Evolutionary conservation across 2,888 invertebrate species (phyloP).

Genomic region (Microplitis manilae): DNA sequence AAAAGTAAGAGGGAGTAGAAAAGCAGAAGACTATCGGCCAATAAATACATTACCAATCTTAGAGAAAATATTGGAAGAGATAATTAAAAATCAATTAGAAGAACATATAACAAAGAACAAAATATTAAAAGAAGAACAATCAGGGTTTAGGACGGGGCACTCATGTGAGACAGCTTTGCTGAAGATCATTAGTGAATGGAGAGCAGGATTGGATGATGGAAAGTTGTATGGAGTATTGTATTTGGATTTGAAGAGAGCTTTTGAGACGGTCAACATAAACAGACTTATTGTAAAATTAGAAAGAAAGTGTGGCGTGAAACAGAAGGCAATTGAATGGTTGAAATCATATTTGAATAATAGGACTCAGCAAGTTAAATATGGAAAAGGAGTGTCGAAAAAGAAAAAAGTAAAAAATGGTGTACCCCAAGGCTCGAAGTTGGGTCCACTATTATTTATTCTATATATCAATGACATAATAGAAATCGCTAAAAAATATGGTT

Average conservation of each 20-base stretch:
- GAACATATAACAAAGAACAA: conserved; percentile 40
- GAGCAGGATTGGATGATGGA: conserved; percentile 31
- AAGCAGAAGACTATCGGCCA: conserved; percentile 36
- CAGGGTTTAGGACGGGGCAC: conserved; percentile 44
- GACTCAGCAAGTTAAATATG: conserved; percentile 31
- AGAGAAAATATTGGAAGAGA: conserved; percentile 40
- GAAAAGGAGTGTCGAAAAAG: neutral
- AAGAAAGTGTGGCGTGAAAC: conserved; percentile 30
- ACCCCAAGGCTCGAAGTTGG: conserved; percentile 41
- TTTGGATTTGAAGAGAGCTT: conserved; percentile 46
- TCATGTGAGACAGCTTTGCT: conserved; percentile 47
- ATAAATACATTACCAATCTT: conserved; percentile 37
- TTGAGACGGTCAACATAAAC: conserved; percentile 46
- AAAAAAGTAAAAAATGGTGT: conserved; percentile 29
- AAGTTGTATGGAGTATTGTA: conserved; percentile 40
- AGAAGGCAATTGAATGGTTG: conserved; percentile 31
- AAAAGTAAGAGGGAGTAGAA: conserved; percentile 28
- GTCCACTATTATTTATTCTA: conserved; percentile 40
- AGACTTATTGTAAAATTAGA: conserved; percentile 36
- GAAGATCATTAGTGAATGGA: conserved; percentile 38
- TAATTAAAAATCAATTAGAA: conserved; percentile 35
- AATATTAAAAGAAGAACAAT: conserved; percentile 40
- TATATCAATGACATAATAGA: conserved; percentile 44
- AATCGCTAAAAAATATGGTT: conserved; percentile 16
- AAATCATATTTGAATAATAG: conserved; percentile 31